Conservation (phyloP, 2,113 vertebrate species). For the cat (Felis catus) region F.catus_Fca126_mat1.0 CM031415.1:160309001-160309500, state of each 20-base stretch:
- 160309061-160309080: neutral
- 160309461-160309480: too few relatives aligned
- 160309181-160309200: neutral
- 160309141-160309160: neutral
- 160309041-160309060: neutral
- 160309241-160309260: neutral
- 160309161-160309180: neutral
- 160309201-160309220: neutral
- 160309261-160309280: neutral
- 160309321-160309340: slow-evolving; percentile 26
- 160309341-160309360: neutral
- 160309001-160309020: neutral
- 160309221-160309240: slow-evolving; percentile 18
- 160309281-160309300: neutral
- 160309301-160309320: neutral
- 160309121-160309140: neutral
- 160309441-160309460: too few relatives aligned
- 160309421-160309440: neutral
- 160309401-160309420: neutral
- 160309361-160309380: neutral
- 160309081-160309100: neutral
- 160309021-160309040: slow-evolving; percentile 13
- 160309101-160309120: neutral
- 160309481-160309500: too few relatives aligned
- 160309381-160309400: slow-evolving; percentile 16